These are phyloP conservation scores for Polia nebulosa DNA, from an alignment of 2,888 invertebrate genomes.

Conservation along the genomic window DNA sequence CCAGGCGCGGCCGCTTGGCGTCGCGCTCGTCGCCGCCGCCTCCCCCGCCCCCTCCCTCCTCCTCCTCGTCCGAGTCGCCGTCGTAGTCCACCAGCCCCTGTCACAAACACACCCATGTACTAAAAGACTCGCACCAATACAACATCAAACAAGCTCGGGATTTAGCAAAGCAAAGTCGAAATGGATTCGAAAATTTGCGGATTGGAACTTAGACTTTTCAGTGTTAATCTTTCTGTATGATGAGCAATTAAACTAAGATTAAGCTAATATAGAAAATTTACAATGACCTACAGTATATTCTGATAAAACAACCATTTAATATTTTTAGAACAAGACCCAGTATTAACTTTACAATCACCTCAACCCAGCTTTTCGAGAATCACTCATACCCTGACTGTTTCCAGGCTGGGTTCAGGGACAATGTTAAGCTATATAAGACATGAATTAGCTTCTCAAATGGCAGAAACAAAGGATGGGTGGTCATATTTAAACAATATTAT, in stretches of 20 bases:
- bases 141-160: slow-evolving; percentile 33
- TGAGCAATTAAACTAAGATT: slow-evolving; percentile 18
- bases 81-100: slow-evolving; percentile 99
- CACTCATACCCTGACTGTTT: background rate
- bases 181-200: slow-evolving; percentile 22
- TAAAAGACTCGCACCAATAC: slow-evolving; percentile 4
- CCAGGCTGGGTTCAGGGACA: background rate
- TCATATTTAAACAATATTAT: background rate
- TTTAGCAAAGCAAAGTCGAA: slow-evolving; percentile 46
- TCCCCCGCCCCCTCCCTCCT: slow-evolving; percentile 89
- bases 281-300: slow-evolving; percentile 20
- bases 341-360: slow-evolving; percentile 6
- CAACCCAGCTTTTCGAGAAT: background rate
- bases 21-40: slow-evolving; percentile 87
- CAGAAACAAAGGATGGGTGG: slow-evolving; percentile 42
- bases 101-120: slow-evolving; percentile 35
- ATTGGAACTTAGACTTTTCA: background rate
- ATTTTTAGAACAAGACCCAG: background rate
- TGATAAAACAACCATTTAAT: slow-evolving; percentile 3
- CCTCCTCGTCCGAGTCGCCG: slow-evolving; percentile 99
- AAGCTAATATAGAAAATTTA: slow-evolving; percentile 1
- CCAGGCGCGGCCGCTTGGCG: slow-evolving; percentile 94
- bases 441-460: slow-evolving; percentile 27
- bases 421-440: slow-evolving; percentile 4
- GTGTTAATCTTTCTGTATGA: background rate